Evolutionary conservation across 2,797 vertebrate genomes (phyloP), one percentile per base, ranked within the genome.

Genomic region (Ficedula albicollis): DNA sequence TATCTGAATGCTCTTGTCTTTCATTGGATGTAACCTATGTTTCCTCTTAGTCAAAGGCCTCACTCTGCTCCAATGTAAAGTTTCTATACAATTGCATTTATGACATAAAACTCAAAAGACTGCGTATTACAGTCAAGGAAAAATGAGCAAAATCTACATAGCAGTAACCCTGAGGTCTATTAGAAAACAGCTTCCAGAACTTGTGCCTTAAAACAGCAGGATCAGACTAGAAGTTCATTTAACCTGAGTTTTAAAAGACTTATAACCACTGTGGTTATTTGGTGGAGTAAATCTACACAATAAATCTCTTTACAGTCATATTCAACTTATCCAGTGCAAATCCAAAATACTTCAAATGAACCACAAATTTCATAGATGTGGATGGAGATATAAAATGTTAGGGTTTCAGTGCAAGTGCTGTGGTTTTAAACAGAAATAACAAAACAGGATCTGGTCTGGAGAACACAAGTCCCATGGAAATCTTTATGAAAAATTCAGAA

Each of bases 391-490:
- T 90, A 90, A 84, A 86, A 76, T n/a, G 4, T 19, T 48, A 72
- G 26, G 21, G 23, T 92, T 93, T 85, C 86, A 41, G 26, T 59
- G 51, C 20, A 81, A 87, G 56, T 77, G 30, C 27, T 89, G 77
- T 94, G 81, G 58, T 67, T 92, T 95, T 83, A 38, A 80, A 55
- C 36, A 83, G 54, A 87, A 91, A 83, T 80, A 90, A 72, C 46
- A 80, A 85, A 94, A 73, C 23, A 78, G 16, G 80, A 68, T 89
- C 34, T 84, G 75, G 30, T 72, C 58, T 83, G 62, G 58, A 83
- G 54, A 92, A 48, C n/a, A 75, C n/a, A 89, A 85, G 62, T 91
- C 66, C 89, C 90, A 51, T 69, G 58, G 43, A 95, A 96, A 80
- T 77, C 67, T 87, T 87, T 70, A 83, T 74, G 68, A 83, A 49